These are phyloP conservation scores for Drosophila maculinotata DNA, from an alignment of 2,888 invertebrate genomes.

Conservation along the genomic window DNA sequence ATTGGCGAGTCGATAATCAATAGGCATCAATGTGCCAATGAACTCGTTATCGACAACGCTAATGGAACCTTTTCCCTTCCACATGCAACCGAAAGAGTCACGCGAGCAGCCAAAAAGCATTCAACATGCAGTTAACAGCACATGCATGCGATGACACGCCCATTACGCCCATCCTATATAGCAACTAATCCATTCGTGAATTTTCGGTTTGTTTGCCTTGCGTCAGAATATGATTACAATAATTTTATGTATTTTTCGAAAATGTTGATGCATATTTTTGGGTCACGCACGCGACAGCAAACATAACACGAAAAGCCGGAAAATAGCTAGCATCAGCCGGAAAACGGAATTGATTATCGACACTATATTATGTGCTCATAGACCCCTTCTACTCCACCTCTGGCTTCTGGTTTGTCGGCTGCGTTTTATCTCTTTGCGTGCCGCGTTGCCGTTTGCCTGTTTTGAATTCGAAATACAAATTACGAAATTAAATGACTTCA, in stretches of 20 bases:
- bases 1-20: conserved; percentile 48
- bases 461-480: conserved; percentile 57
- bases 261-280: conserved; percentile 56
- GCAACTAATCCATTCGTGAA: conserved; percentile 25
- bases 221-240: conserved; percentile 65
- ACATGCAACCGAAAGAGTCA: conserved; percentile 48
- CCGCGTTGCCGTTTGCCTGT: conserved; percentile 57
- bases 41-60: conserved; percentile 70
- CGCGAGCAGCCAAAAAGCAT: conserved; percentile 38
- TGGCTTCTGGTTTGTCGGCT: conserved; percentile 33
- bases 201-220: conserved; percentile 28
- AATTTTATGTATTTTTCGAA: conserved; percentile 56
- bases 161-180: neutral
- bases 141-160: conserved; percentile 36
- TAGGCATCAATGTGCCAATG: conserved; percentile 75
- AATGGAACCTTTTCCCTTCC: conserved; percentile 45
- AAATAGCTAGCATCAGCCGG: conserved; percentile 52
- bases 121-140: conserved; percentile 23
- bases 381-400: neutral
- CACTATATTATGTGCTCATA: conserved; percentile 16
- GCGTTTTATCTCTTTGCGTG: conserved; percentile 71
- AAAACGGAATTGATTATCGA: conserved; percentile 78
- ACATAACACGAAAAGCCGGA: conserved; percentile 12
- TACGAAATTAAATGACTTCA: conserved; percentile 68
- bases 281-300: conserved; percentile 66